A percentile compares a stretch with the other conserved stretches of the same genome.
Evolutionary conservation across 2,113 vertebrate genomes (phyloP).

Genomic region (Ailuropoda melanoleuca): DNA sequence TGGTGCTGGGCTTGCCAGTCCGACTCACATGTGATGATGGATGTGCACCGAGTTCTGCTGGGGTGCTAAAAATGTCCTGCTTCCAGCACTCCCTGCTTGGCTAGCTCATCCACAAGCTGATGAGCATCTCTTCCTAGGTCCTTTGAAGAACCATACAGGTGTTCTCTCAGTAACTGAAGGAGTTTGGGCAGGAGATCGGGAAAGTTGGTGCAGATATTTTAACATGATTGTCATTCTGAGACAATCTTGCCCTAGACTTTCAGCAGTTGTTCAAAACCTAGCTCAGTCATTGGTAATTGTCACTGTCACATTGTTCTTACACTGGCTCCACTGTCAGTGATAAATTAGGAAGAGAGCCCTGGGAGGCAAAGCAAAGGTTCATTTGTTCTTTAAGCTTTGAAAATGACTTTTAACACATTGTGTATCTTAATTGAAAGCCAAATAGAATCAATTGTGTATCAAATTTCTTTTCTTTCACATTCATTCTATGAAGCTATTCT

Average conservation of each 20-base stretch:
- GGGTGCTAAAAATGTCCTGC: background rate
- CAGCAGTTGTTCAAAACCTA: background rate
- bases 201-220: background rate
- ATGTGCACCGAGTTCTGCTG: background rate
- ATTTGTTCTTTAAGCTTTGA: conserved; percentile 48
- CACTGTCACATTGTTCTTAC: background rate
- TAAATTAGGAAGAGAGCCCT: conserved; percentile 1
- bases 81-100: background rate
- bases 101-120: background rate
- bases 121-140: background rate
- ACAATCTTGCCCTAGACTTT: background rate
- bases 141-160: background rate
- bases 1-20: background rate
- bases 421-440: conserved; percentile 68
- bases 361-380: background rate
- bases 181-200: background rate
- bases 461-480: conserved; percentile 50
- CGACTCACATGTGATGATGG: background rate
- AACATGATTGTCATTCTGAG: background rate
- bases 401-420: conserved; percentile 47
- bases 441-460: conserved; percentile 15
- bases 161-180: background rate
- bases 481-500: conserved; percentile 13
- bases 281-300: background rate
- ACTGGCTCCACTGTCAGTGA: background rate